Evolutionary conservation across 1,140 invertebrate genomes (phyloP).

Genomic region (Ridgeia piscesae): DNA sequence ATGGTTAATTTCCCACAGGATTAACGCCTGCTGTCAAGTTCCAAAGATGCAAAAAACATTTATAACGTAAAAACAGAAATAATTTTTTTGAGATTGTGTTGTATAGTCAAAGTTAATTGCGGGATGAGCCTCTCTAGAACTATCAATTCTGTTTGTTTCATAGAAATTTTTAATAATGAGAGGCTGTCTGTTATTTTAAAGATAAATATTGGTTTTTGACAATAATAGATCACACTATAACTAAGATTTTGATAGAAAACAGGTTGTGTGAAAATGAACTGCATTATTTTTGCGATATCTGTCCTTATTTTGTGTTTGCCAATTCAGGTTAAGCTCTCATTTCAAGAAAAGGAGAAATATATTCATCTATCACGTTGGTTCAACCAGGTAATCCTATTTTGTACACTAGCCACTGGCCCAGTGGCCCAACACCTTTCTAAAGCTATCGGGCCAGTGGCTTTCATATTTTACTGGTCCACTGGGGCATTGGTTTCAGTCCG

Average conservation of each 20-base stretch:
- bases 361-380: slow-evolving; percentile 34
- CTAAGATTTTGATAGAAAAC: not conserved
- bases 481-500: too few species aligned
- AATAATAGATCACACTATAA: not conserved
- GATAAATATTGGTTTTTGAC: not conserved
- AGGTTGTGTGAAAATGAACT: not conserved
- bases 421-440: too few species aligned
- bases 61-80: too few species aligned
- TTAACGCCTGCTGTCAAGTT: too few species aligned
- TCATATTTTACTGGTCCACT: too few species aligned
- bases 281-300: not conserved
- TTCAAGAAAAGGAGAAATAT: slow-evolving; percentile 34
- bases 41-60: too few species aligned
- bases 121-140: not conserved
- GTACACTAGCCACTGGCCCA: too few species aligned
- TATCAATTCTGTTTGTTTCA: not conserved
- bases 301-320: not conserved
- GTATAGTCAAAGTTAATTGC: not conserved
- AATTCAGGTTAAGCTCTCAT: slow-evolving; percentile 30
- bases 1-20: too few species aligned
- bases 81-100: not conserved
- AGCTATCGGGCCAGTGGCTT: too few species aligned
- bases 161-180: not conserved
- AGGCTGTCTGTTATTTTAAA: not conserved
- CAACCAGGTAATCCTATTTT: slow-evolving; percentile 34